A percentile compares a stretch with the other conserved stretches of the same genome.
Conservation (phyloP, 1,140 invertebrate genomes). For the Lepidostoma basale region DNA sequence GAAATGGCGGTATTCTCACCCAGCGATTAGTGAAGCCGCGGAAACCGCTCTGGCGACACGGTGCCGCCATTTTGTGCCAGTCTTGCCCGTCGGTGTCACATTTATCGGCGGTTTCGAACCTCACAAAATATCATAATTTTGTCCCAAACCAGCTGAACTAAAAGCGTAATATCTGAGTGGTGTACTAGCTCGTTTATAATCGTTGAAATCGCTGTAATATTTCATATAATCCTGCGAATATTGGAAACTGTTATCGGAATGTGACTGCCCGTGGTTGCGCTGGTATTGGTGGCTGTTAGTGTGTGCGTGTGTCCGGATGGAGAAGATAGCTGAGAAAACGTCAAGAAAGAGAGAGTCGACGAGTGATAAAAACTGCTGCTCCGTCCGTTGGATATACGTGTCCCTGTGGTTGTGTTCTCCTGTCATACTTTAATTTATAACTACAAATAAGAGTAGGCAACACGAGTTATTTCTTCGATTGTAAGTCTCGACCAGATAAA, state of each 20-base stretch:
- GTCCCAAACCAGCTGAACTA: neutral
- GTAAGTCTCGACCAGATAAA: too few relatives aligned
- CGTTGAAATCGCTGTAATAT: slow-evolving; percentile 10
- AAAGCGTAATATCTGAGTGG: neutral
- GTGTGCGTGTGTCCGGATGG: slow-evolving; percentile 20
- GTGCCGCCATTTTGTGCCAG: slow-evolving; percentile 28
- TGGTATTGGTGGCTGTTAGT: slow-evolving; percentile 3
- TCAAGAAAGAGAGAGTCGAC: slow-evolving; percentile 30
- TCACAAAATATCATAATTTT: neutral
- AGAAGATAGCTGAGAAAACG: slow-evolving; percentile 30
- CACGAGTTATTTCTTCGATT: too few relatives aligned
- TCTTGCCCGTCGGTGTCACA: slow-evolving; percentile 8
- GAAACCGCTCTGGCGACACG: slow-evolving; percentile 27
- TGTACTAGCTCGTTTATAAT: neutral
- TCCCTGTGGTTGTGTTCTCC: slow-evolving; percentile 7
- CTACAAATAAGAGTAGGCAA: too few relatives aligned
- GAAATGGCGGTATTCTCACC: neutral
- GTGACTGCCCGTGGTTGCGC: slow-evolving; percentile 19
- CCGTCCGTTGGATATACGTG: slow-evolving; percentile 4
- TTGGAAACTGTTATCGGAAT: slow-evolving; percentile 31
- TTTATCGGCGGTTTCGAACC: slow-evolving; percentile 10
- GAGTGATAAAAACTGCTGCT: slow-evolving; percentile 34
- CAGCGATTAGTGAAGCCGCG: slow-evolving; percentile 29
- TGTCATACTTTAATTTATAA: slow-evolving; percentile 19
- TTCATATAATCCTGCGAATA: slow-evolving; percentile 14